Conservation (phyloP, 2,888 invertebrate species). For the Drosophila borborema region DNA sequence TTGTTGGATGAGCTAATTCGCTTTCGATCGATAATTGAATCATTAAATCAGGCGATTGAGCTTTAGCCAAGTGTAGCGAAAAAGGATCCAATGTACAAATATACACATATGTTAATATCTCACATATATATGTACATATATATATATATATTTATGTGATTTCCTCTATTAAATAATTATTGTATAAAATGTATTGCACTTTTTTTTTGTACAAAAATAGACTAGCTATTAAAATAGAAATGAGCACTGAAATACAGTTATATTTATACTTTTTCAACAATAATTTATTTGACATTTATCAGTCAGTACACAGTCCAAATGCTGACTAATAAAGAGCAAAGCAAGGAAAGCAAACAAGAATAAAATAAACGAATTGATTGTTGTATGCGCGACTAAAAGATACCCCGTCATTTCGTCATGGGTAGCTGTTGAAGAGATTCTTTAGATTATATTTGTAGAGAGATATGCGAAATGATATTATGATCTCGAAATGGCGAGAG, state of each 20-base stretch:
- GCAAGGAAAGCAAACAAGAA: neutral
- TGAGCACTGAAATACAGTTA: conserved; percentile 24
- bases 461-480: neutral
- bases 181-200: conserved; percentile 7
- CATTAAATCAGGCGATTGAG: conserved; percentile 17
- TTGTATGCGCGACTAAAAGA: neutral
- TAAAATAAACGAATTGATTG: neutral
- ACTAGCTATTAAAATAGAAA: conserved; percentile 36
- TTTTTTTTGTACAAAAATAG: conserved; percentile 20
- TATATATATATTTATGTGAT: conserved; percentile 3
- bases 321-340: conserved; percentile 32
- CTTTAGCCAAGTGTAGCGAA: conserved; percentile 1
- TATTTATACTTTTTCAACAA: conserved; percentile 14
- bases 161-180: neutral
- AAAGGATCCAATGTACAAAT: conserved; percentile 7
- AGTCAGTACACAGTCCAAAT: conserved; percentile 18
- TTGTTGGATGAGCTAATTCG: conserved; percentile 43
- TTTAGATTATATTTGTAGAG: neutral
- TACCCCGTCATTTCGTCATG: neutral
- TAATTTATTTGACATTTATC: conserved; percentile 41
- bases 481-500: too few species aligned
- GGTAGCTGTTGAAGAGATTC: neutral
- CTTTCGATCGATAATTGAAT: conserved; percentile 59
- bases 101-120: conserved; percentile 6
- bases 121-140: neutral